Evolutionary conservation across 2,888 invertebrate species (phyloP), one percentile per base, ranked within the genome.

Genomic region (Temnothorax rugatulus): DNA sequence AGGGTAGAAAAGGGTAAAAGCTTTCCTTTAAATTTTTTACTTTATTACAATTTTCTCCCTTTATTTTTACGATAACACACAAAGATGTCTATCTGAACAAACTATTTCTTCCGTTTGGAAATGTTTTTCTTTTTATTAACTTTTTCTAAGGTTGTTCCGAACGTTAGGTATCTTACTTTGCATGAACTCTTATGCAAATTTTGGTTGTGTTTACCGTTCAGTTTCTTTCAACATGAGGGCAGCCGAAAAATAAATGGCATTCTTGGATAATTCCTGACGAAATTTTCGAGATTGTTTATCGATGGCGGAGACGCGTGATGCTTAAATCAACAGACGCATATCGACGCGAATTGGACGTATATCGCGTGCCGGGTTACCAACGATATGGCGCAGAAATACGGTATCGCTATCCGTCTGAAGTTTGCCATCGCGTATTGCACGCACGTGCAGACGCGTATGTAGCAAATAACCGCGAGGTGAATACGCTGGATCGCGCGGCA

Each of bases 271-370:
- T 41, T 41, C 4, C 4, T 9, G 21, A 25, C 63, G n/a, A 63
- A 77, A 83, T 77, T 68, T 61, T 61, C n/a, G 7, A 11, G 25
- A 52, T 29, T 52, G 38, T 83, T 69, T 63, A 63, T 71, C 63
- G 54, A 38, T 54, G 61, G 7, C 15, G 29, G 57, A 71, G 50
- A 63, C 68, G 63, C 44, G 21, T 69, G 63, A 63, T n/a, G 73
- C 50, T 83, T 85, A 74, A 77, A 85, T 83, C 68, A 77, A 83
- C 73, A 68, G 34, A 73, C 15, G 18, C 59, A 57, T 59, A 52
- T 71, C 59, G 64, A 76, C 21, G 38, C 64, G 76, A 73, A 83
- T 73, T 73, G 83, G 44, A 47, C 44, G 59, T 68, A 83, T 69
- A 71, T 71, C 57, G 54, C 71, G 50, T 83, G 7, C 11, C 21